Evolutionary conservation across 2,113 vertebrate species (phyloP), one percentile per base, ranked within the genome.

Genomic region (Ptychochromis oligacanthus): DNA sequence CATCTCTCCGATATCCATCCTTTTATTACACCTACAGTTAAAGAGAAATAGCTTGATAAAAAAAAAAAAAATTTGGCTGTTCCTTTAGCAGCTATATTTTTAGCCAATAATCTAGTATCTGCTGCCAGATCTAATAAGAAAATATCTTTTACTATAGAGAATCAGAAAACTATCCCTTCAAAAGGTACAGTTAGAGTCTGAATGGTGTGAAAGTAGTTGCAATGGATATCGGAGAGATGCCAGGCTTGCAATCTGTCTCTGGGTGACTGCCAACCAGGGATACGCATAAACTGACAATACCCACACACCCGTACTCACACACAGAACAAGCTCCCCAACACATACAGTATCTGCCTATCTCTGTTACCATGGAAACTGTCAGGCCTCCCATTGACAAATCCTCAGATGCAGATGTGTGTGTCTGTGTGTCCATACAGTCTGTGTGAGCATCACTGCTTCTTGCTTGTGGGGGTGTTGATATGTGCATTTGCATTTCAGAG

Each of bases 301-400:
- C 61, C 88, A 82, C 81, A 84, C 75, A 60, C 56, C 70, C 77
- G 65, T 46, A 81, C 77, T 75, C 82, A 74, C 60, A 89, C 70
- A 79, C 4, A 76, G 72, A 86, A 75, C 77, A 77, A 83, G 74
- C 82, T 87, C 78, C 67, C 62, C 17, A 76, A 81, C 87, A 90
- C 91, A 87, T 62, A 87, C 57, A 75, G 49, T 85, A 85, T 90
- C 86, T 74, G 79, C 89, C 89, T 77, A 83, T 83, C 75, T 80
- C 87, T 87, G 94, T 94, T 93, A 80, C 93, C 93, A 94, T 94
- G 89, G 94, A 87, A 93, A 95, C 93, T 91, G 85, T 86, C 79
- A 76, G 89, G 76, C 79, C 83, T 93, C 87, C 89, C 93, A 95
- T 94, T 94, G 93, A 95, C 91, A 94, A 94, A 93, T 90, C 84